Conservation (phyloP, 53 echinoderm and acorn worm species). For the Patiria pectinifera region DNA sequence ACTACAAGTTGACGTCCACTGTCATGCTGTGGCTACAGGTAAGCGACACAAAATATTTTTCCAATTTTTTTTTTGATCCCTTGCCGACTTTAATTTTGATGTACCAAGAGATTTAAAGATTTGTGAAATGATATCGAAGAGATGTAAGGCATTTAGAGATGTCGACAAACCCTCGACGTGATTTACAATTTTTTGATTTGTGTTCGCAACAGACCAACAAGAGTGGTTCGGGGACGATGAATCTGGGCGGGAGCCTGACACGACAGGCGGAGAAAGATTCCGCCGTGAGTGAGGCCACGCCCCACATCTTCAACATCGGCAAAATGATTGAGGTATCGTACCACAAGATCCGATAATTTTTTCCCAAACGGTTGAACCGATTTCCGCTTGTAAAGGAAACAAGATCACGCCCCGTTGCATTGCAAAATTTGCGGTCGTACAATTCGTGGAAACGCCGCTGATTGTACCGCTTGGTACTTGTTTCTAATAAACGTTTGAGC, state of each 20-base stretch:
- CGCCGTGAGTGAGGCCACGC: conserved; percentile 62
- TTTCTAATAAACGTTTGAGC: too few relatives aligned
- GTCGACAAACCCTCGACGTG: neutral
- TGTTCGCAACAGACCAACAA: conserved; percentile 78
- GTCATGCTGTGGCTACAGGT: conserved; percentile 99
- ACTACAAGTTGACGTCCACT: conserved; percentile 99
- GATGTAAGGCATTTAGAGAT: too few relatives aligned
- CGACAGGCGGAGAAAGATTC: conserved; percentile 83
- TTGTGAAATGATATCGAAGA: too few relatives aligned
- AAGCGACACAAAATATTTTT: neutral
- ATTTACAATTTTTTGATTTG: neutral
- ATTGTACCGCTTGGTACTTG: too few relatives aligned
- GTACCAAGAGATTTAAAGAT: too few relatives aligned
- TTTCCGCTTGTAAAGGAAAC: too few relatives aligned
- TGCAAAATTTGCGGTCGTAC: too few relatives aligned
- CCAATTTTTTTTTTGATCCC: neutral
- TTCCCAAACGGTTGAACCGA: neutral
- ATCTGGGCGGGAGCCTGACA: conserved; percentile 95
- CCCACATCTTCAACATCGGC: conserved; percentile 95
- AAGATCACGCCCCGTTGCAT: too few relatives aligned
- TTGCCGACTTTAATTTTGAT: too few relatives aligned
- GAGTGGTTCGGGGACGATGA: conserved; percentile 93
- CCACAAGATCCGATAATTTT: neutral
- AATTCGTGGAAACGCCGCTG: too few relatives aligned
- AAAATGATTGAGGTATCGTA: conserved; percentile 85